A percentile compares a stretch with the other conserved stretches of the same genome.
These are phyloP conservation scores for Drosophila lacteicornis DNA, from an alignment of 1,140 invertebrate species.

Conservation along the genomic window DNA sequence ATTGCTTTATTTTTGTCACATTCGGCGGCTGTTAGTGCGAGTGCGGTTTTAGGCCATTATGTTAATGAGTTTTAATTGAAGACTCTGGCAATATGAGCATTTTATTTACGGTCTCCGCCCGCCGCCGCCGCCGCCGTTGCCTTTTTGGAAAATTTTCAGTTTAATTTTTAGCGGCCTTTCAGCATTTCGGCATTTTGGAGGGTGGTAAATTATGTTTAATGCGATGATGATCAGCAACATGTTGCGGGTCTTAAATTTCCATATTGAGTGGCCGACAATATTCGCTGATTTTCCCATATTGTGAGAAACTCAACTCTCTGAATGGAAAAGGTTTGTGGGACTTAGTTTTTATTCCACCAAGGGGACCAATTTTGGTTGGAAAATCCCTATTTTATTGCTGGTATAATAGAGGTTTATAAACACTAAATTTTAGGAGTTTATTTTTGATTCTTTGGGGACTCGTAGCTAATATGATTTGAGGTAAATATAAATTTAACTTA, in stretches of 20 bases:
- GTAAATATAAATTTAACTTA: background rate
- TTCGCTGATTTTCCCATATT: constrained; percentile 6
- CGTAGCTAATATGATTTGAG: background rate
- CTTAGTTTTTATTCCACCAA: background rate
- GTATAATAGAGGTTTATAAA: constrained; percentile 1
- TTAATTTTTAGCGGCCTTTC: constrained; percentile 19
- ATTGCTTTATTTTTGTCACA: constrained; percentile 49
- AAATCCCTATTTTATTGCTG: constrained; percentile 1
- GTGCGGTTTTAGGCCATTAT: constrained; percentile 63
- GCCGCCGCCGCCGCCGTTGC: background rate
- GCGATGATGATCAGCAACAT: constrained; percentile 25
- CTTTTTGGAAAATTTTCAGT: constrained; percentile 18
- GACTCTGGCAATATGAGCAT: constrained; percentile 46
- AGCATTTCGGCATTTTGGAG: constrained; percentile 2
- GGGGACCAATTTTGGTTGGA: background rate
- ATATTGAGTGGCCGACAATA: constrained; percentile 6
- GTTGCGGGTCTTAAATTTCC: constrained; percentile 29
- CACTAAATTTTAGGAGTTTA: background rate
- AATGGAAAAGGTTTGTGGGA: background rate
- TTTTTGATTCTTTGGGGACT: background rate
- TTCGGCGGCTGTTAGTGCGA: constrained; percentile 27
- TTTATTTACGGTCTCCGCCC: constrained; percentile 26
- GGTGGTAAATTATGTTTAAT: constrained; percentile 4
- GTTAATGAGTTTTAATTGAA: constrained; percentile 75
- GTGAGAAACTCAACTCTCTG: background rate